These are phyloP conservation scores for Meloidogyne exigua DNA, from an alignment of 1,140 invertebrate genomes.

Conservation along the genomic window DNA sequence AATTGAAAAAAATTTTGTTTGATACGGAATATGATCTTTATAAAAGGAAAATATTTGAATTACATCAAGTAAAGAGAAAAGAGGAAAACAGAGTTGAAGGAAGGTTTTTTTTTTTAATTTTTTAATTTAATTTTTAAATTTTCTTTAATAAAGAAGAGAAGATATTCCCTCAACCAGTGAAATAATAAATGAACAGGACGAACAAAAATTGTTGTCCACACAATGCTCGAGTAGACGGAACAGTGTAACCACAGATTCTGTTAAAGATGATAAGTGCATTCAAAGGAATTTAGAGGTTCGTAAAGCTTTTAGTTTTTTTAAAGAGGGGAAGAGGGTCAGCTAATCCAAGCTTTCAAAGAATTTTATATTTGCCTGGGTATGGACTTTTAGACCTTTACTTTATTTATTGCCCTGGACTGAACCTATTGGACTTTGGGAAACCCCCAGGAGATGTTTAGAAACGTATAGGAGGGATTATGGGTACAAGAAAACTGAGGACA, in stretches of 20 bases:
- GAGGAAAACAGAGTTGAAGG: not conserved
- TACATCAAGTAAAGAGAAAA: slow-evolving; percentile 11
- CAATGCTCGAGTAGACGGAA: not conserved
- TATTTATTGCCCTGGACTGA: no score
- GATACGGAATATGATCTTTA: slow-evolving; percentile 29
- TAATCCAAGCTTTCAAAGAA: no score
- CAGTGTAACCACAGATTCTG: not conserved
- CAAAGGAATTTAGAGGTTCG: slow-evolving; percentile 25
- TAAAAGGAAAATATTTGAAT: slow-evolving; percentile 10
- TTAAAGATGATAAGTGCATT: slow-evolving; percentile 14
- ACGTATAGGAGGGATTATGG: no score
- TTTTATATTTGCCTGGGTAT: no score
- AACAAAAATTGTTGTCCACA: not conserved
- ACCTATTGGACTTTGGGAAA: no score
- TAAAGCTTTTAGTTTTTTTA: not conserved
- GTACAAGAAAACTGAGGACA: no score
- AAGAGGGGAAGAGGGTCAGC: no score
- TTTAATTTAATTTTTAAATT: no score
- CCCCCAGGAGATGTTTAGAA: no score
- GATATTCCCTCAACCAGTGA: not conserved
- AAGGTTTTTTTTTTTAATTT: not conserved
- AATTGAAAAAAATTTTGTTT: slow-evolving; percentile 29
- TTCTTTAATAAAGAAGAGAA: not conserved
- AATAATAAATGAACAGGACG: not conserved
- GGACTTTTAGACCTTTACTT: no score